Evolutionary conservation across 1,140 invertebrate species (phyloP), one percentile per base, ranked within the genome.

Genomic region (Campoletis sonorensis): DNA sequence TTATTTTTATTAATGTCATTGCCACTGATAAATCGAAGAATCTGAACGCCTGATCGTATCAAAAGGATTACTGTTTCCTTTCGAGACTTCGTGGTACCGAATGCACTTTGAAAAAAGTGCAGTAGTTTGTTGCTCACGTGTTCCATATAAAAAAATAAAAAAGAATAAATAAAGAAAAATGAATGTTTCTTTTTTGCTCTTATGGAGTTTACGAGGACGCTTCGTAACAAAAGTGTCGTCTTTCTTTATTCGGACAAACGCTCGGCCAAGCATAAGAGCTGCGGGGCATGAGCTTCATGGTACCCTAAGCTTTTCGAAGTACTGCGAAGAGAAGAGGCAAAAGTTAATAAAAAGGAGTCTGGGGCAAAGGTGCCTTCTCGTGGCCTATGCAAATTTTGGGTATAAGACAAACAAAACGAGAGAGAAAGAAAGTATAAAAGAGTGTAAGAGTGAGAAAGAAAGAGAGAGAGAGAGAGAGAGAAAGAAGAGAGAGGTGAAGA

Each of bases 301-400:
- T n/a, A 54, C 27, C 68, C 78, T 37, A 49, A 49, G 78, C 78
- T 70, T 70, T 37, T 18, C 68, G 13, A 30, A 70, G 51, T 23
- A 77, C 26, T 45, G 33, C n/a, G n/a, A n/a, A n/a, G 40, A 49
- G 40, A 68, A 71, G 37, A 45, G 23, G 49, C 37, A 15, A 76
- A 81, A 75, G 33, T 61, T 40, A 80, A 80, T 58, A 54, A 61
- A 72, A 73, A 11, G 21, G 16, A 72, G n/a, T 54, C 33, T 73
- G n/a, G 68, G n/a, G 49, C 49, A 23, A 71, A 64, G 45, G 45
- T 27, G 71, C 11, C 71, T 27, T 18, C 71, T 45, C 58, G 67
- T 88, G 87, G 88, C 86, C 87, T 87, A 91, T 90, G 89, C 89
- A 90, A 91, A 91, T 90, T 86, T 88, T 85, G 5, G 87, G 82